Evolutionary conservation across 2,113 vertebrate species (phyloP), one percentile per base, ranked within the genome.

Genomic region (Nesoenas mayeri): DNA sequence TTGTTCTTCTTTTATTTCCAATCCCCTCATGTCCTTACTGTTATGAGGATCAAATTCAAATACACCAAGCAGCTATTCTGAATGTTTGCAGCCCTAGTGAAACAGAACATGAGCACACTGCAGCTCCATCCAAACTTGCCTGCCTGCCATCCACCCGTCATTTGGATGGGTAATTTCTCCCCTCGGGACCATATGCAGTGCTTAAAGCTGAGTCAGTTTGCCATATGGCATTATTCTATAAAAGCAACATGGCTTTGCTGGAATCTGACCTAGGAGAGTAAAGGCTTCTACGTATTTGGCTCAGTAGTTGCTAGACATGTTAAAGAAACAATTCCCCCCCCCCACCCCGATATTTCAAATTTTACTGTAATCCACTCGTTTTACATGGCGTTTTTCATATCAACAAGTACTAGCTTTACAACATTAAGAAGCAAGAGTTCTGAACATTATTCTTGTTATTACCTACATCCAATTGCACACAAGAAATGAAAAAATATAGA

Each of bases 1-100:
- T 96, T 96, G 95, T 96, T 96, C 95, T 93, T 91, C 79, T 85
- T 95, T 83, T 94, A 93, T 78, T 95, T 91, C 88, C 56, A 96
- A 82, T 86, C 83, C 88, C 71, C 92, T 86, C 56, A 67, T 70
- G 89, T 96, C 62, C 91, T 92, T 92, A 94, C 77, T 66, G 88
- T 58, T 94, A 93, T 34, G 85, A 92, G 89, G 75, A 88, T 93
- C 96, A 96, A 83, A 95, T 82, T 88, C 94, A 96, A 96, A 97
- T 71, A 88, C 56, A 96, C 86, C 70, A 69, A 88, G 94, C 50
- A 97, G 89, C 89, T 88, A 93, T 96, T 94, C 26, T 97, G 86
- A 96, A 93, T 56, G 89, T 89, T 80, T 93, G 93, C 21, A 90
- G 79, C 73, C 67, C 84, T 74, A 47, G 88, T 95, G 93, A 96